These are phyloP conservation scores for Gerris lacustris DNA, from an alignment of 2,888 invertebrate species.

Conservation along the genomic window DNA sequence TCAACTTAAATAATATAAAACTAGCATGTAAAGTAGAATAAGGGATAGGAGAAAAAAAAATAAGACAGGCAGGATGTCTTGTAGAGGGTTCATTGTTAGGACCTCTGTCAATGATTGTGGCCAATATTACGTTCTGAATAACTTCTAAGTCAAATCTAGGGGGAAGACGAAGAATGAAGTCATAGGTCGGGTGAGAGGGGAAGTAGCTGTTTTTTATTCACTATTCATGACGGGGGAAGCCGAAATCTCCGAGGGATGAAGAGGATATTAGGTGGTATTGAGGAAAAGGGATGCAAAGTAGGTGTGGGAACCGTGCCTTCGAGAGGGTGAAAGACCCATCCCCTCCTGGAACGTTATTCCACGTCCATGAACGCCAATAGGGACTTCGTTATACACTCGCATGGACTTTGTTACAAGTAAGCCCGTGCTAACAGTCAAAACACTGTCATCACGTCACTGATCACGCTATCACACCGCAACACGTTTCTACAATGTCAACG, in stretches of 20 bases:
- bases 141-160: too few relatives aligned
- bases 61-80: too few relatives aligned
- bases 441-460: neutral
- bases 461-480: neutral
- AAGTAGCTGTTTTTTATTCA: too few relatives aligned
- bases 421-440: neutral
- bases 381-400: conserved; percentile 1
- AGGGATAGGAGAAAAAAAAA: too few relatives aligned
- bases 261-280: neutral
- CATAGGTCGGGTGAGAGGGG: too few relatives aligned
- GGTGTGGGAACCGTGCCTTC: neutral
- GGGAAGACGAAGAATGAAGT: too few relatives aligned
- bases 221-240: too few relatives aligned
- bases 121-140: too few relatives aligned
- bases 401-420: neutral
- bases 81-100: too few relatives aligned
- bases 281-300: neutral
- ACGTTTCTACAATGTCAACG: neutral
- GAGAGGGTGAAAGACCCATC: neutral
- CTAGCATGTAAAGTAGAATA: too few relatives aligned
- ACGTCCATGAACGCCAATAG: neutral
- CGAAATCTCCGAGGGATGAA: neutral
- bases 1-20: too few relatives aligned
- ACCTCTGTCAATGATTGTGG: too few relatives aligned
- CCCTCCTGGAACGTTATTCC: neutral